phyloP scores from a whole-genome alignment of 2,797 vertebrate genomes.

The Semotilus atromaculatus region DNA sequence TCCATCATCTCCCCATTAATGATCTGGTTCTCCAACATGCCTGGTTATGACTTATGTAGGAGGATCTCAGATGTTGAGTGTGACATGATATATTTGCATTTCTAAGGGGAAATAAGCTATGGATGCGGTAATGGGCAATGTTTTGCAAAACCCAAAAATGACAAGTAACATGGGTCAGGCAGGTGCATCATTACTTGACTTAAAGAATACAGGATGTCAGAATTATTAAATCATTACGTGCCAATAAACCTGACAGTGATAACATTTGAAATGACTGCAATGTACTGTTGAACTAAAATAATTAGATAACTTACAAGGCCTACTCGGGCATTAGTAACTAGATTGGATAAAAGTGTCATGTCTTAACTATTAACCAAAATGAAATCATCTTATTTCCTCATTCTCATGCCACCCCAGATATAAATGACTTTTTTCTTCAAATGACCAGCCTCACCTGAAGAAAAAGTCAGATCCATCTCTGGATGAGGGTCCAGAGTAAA shows the following conservation, averaged over 20 bases:
- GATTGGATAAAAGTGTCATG: background rate
- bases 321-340: background rate
- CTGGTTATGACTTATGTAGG: background rate
- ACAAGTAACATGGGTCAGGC: background rate
- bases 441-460: background rate
- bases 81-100: conserved; percentile 35
- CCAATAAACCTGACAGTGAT: background rate
- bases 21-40: background rate
- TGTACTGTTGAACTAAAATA: background rate
- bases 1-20: background rate
- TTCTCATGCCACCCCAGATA: background rate
- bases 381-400: background rate
- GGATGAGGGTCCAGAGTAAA: background rate
- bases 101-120: background rate
- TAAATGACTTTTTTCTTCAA: background rate
- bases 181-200: background rate
- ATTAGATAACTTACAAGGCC: background rate
- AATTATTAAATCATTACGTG: background rate
- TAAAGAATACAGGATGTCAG: background rate
- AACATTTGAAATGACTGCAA: background rate
- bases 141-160: conserved; percentile 21
- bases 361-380: background rate
- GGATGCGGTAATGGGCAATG: conserved; percentile 7
- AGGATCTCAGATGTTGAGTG: conserved; percentile 12
- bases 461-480: background rate